A percentile compares a stretch with the other conserved stretches of the same genome.
phyloP scores from a whole-genome alignment of 2,888 invertebrate genomes.

The Poecilus cupreus region DNA sequence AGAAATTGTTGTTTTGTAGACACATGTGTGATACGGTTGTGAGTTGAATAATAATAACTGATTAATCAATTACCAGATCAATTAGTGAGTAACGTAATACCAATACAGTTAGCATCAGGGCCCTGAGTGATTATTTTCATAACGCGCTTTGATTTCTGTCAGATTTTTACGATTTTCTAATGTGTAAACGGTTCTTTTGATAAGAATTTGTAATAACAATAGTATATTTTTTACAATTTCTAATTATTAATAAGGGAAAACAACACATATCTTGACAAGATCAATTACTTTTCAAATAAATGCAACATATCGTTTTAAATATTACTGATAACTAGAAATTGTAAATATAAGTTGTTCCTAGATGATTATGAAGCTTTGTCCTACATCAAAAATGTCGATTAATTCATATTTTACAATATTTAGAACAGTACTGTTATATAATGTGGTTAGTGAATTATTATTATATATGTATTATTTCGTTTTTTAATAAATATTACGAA shows the following conservation, averaged over 20 bases:
- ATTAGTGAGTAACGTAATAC: constrained; percentile 34
- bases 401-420: constrained; percentile 33
- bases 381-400: constrained; percentile 51
- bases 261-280: constrained; percentile 55
- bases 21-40: constrained; percentile 56
- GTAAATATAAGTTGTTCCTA: constrained; percentile 58
- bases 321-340: constrained; percentile 52
- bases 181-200: constrained; percentile 40
- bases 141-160: constrained; percentile 34
- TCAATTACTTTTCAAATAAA: constrained; percentile 55
- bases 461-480: constrained; percentile 47
- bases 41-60: constrained; percentile 49
- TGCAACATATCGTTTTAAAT: constrained; percentile 53
- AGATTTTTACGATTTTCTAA: constrained; percentile 53
- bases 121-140: constrained; percentile 34
- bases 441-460: constrained; percentile 45
- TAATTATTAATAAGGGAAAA: constrained; percentile 51
- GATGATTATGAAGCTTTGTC: constrained; percentile 49
- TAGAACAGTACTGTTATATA: constrained; percentile 48
- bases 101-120: constrained; percentile 33
- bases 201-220: constrained; percentile 37
- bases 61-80: constrained; percentile 47
- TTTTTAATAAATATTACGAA: constrained; percentile 53
- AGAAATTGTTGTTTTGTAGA: constrained; percentile 47
- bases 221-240: constrained; percentile 58